Evolutionary conservation across 2,888 invertebrate species (phyloP).

Genomic region (Parnassius glacialis): DNA sequence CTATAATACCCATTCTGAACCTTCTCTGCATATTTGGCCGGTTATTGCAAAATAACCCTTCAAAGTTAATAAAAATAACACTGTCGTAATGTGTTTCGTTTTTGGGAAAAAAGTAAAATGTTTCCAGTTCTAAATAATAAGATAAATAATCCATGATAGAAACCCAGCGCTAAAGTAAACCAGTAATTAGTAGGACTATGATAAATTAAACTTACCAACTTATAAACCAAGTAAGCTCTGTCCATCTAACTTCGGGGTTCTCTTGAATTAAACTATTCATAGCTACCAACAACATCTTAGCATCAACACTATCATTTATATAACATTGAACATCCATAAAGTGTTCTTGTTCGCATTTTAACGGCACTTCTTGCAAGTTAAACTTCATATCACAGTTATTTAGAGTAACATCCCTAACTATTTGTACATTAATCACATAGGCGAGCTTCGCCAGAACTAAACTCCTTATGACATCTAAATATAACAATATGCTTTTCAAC

Average conservation of each 20-base stretch:
- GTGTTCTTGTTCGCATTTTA: slow-evolving; percentile 51
- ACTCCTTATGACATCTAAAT: slow-evolving; percentile 62
- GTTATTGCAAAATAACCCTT: no score
- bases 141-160: no score
- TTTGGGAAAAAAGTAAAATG: no score
- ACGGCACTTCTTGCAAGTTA: slow-evolving; percentile 62
- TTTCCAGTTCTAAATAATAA: no score
- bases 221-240: slow-evolving; percentile 85
- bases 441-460: slow-evolving; percentile 64
- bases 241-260: slow-evolving; percentile 84
- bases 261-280: slow-evolving; percentile 82
- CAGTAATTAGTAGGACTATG: no score
- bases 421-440: slow-evolving; percentile 73
- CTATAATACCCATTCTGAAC: no score
- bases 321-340: slow-evolving; percentile 83
- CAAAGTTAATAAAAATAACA: no score
- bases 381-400: slow-evolving; percentile 67
- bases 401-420: slow-evolving; percentile 59
- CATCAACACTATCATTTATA: slow-evolving; percentile 72
- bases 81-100: no score
- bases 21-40: no score
- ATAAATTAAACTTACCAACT: slow-evolving; percentile 77
- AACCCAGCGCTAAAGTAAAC: no score
- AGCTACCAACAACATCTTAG: slow-evolving; percentile 80
- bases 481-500: slow-evolving; percentile 60